These are phyloP conservation scores for Chascanopsetta lugubris DNA, from an alignment of 2,113 vertebrate genomes.

Conservation along the genomic window DNA sequence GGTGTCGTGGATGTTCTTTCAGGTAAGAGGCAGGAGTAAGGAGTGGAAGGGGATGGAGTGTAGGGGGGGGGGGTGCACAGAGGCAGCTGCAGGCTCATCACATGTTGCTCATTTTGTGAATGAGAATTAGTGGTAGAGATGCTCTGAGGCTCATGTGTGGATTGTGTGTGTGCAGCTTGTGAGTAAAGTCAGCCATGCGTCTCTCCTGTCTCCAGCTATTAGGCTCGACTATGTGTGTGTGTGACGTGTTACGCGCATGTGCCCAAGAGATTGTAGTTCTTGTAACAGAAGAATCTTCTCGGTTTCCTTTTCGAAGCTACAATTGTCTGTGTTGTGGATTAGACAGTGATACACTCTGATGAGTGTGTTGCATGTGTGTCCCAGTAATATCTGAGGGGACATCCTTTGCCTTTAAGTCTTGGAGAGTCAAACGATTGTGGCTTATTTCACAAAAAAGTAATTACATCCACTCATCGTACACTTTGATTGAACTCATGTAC, in stretches of 20 bases:
- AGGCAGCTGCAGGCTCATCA: slow-evolving; percentile 21
- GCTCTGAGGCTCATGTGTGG: slow-evolving; percentile 15
- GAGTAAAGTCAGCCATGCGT: slow-evolving; percentile 1
- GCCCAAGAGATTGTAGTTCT: slow-evolving; percentile 7
- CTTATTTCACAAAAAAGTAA: not conserved
- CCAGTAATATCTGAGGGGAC: not conserved
- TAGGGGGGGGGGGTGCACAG: slow-evolving; percentile 15
- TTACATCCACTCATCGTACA: not conserved
- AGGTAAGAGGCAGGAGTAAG: too few relatives aligned
- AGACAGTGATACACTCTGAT: not conserved
- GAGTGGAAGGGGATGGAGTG: not conserved
- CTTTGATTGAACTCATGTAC: slow-evolving; percentile 11
- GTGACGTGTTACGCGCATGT: slow-evolving; percentile 14
- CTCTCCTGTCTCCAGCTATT: slow-evolving; percentile 24
- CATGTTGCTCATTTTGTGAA: slow-evolving; percentile 51
- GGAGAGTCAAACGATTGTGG: not conserved
- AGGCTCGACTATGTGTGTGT: slow-evolving; percentile 11
- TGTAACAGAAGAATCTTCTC: too few relatives aligned
- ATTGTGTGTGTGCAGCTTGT: slow-evolving; percentile 5
- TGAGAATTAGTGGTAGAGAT: slow-evolving; percentile 6
- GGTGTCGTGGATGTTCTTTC: slow-evolving; percentile 70
- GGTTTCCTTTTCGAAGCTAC: slow-evolving; percentile 5
- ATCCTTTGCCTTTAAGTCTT: not conserved
- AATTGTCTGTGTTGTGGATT: not conserved
- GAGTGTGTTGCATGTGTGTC: not conserved